A percentile compares a stretch with the other conserved stretches of the same genome.
phyloP scores from a whole-genome alignment of 2,888 invertebrate species.

The Nematopogon swammerdamellus region DNA sequence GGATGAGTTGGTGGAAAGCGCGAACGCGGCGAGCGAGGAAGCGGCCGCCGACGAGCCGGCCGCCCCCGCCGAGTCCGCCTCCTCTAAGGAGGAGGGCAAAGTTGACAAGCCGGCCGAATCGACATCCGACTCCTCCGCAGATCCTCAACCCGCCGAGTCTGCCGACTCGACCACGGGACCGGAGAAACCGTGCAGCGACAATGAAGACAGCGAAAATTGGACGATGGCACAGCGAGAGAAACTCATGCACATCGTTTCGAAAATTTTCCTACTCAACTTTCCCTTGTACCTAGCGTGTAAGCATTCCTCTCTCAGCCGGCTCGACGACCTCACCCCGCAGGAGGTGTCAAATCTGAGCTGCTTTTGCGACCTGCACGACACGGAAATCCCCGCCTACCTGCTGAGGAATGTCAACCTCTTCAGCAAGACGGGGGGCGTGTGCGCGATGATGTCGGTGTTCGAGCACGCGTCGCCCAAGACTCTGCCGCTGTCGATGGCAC shows the following conservation, averaged over 20 bases:
- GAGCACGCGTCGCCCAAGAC: conserved; percentile 69
- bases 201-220: conserved; percentile 58
- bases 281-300: conserved; percentile 86
- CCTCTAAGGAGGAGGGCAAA: conserved; percentile 21
- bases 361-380: conserved; percentile 90
- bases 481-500: conserved; percentile 84
- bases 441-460: conserved; percentile 84
- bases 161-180: conserved; percentile 11
- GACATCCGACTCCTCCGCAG: conserved; percentile 8
- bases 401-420: conserved; percentile 91
- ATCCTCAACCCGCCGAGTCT: conserved; percentile 5
- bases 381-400: conserved; percentile 87
- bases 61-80: no score
- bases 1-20: conserved; percentile 50
- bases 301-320: conserved; percentile 74
- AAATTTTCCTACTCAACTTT: conserved; percentile 86
- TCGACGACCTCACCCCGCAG: conserved; percentile 80
- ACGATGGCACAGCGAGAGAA: conserved; percentile 83
- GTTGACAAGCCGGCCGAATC: conserved; percentile 16
- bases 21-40: conserved; percentile 25
- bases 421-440: conserved; percentile 87
- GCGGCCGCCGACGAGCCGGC: conserved; percentile 8
- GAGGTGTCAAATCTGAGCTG: conserved; percentile 76
- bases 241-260: conserved; percentile 82
- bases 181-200: conserved; percentile 18